Evolutionary conservation across 1,140 invertebrate species (phyloP).

Genomic region (Pararge aegeria): DNA sequence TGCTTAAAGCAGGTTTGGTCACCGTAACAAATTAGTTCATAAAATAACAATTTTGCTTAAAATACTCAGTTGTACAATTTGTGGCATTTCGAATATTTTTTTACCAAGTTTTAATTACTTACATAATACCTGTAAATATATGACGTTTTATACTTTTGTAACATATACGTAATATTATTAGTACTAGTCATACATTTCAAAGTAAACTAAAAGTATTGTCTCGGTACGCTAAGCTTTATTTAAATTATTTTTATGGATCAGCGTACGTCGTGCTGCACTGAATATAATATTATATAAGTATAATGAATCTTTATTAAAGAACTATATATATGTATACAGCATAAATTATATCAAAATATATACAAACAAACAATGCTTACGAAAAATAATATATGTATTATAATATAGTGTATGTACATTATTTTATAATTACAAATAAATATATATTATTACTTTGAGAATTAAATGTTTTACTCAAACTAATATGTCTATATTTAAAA

Average conservation of each 20-base stretch:
- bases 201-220: conserved; percentile 27
- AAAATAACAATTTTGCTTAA: not conserved
- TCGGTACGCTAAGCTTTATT: conserved; percentile 40
- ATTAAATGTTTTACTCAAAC: too few species aligned
- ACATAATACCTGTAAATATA: not conserved
- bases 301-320: too few species aligned
- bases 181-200: conserved; percentile 42
- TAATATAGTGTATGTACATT: too few species aligned
- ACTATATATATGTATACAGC: not conserved
- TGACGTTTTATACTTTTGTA: conserved; percentile 18
- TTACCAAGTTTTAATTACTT: not conserved
- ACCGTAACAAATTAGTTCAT: not conserved
- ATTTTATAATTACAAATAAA: too few species aligned
- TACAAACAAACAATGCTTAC: conserved; percentile 8
- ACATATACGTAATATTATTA: conserved; percentile 31
- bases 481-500: too few species aligned
- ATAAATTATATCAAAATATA: too few species aligned
- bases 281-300: conserved; percentile 9
- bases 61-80: conserved; percentile 14
- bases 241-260: conserved; percentile 32
- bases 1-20: not conserved
- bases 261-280: too few species aligned
- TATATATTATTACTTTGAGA: too few species aligned
- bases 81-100: conserved; percentile 9
- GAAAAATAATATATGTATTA: conserved; percentile 14